A percentile compares a stretch with the other conserved stretches of the same genome.
Evolutionary conservation across 2,797 vertebrate species (phyloP).

Genomic region (Anas georgica): DNA sequence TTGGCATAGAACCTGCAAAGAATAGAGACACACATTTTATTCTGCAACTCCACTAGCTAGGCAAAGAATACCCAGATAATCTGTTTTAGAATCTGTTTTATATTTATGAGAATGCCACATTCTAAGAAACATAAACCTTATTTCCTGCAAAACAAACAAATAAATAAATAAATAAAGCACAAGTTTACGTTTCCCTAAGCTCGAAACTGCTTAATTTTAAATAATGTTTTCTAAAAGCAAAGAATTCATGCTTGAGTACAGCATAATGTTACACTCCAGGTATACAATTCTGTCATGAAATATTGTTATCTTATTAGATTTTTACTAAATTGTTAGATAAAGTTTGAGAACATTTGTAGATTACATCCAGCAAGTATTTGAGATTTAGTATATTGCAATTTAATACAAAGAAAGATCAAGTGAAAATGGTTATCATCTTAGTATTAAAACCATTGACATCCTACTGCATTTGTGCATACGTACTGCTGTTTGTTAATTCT

Average conservation of each 20-base stretch:
- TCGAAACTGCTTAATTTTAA: neutral
- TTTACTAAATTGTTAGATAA: neutral
- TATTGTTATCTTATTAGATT: neutral
- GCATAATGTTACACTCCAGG: neutral
- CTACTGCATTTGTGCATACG: neutral
- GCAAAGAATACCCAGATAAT: neutral
- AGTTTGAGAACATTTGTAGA: neutral
- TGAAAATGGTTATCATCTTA: neutral
- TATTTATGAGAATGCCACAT: neutral
- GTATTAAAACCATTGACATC: neutral
- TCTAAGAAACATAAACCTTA: neutral
- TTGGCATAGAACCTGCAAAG: neutral
- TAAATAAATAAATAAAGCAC: neutral
- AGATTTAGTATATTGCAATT: neutral
- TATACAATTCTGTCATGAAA: neutral
- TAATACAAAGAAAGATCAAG: neutral
- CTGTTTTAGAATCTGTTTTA: neutral
- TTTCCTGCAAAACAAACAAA: neutral
- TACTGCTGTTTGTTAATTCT: neutral
- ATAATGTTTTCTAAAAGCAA: neutral
- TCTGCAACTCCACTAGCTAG: neutral
- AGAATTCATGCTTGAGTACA: neutral
- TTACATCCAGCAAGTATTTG: neutral
- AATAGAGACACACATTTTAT: neutral
- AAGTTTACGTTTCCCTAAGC: neutral